Conservation (phyloP, 2,797 vertebrate species). For the Thalassophryne amazonica region DNA sequence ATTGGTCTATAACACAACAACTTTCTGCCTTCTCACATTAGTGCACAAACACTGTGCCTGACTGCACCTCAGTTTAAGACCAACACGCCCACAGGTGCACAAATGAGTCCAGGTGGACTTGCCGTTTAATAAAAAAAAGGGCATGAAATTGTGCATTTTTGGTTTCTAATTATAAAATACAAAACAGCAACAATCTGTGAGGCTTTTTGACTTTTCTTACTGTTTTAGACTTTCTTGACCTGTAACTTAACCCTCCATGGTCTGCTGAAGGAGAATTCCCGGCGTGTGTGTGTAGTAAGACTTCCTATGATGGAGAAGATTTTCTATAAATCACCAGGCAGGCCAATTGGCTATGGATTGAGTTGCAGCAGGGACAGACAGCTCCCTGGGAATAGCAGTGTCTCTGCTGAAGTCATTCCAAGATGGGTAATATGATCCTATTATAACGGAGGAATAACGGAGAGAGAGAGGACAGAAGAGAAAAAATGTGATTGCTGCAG, state of each 20-base stretch:
- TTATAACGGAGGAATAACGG: conserved; percentile 67
- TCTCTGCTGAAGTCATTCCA: conserved; percentile 83
- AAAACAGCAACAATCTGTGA: too few species aligned
- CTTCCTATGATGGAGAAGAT: conserved; percentile 61
- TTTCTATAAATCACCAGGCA: conserved; percentile 75
- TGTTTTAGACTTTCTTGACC: conserved; percentile 54
- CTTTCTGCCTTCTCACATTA: too few species aligned
- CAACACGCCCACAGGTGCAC: too few species aligned
- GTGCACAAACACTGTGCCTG: too few species aligned
- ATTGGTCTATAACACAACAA: too few species aligned
- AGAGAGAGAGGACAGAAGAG: conserved; percentile 43
- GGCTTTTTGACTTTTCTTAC: too few species aligned
- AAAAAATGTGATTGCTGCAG: conserved; percentile 73
- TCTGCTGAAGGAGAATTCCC: conserved; percentile 57
- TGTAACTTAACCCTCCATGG: conserved; percentile 51
- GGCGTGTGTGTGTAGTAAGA: conserved; percentile 29
- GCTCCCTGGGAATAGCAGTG: conserved; percentile 80
- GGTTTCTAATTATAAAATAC: too few species aligned
- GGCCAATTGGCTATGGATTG: conserved; percentile 81
- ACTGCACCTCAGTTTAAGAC: too few species aligned
- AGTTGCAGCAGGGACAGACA: conserved; percentile 75
- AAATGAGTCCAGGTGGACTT: too few species aligned
- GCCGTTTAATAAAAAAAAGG: too few species aligned
- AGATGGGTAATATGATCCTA: conserved; percentile 80
- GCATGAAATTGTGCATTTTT: too few species aligned